Base-by-base conservation (phyloP, 2,797 vertebrate species). In the Sphaeramia orbicularis region DNA sequence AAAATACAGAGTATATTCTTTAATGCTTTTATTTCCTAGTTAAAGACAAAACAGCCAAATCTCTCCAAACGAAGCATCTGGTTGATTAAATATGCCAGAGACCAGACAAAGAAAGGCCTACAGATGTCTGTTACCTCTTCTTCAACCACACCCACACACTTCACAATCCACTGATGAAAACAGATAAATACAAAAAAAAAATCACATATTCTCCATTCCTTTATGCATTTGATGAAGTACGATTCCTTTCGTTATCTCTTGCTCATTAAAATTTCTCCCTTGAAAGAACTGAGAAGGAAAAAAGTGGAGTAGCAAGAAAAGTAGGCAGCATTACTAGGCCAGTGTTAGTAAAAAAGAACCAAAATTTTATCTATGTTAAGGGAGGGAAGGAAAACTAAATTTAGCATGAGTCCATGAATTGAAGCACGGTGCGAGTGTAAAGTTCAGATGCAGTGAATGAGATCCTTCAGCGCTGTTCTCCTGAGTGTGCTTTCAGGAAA, bases 201-300 rank as follows among this genome's bases (percentile, higher is more conserved):
- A 80, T 70, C 78, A 57, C 67, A 78, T 75, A 65, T 81, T 85
- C 77, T 76, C 66, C 68, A 78, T 71, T 79, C 80, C 65, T 75
- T 83, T 74, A 71, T 83, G 51, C 62, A 16, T 74, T 84, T 81
- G 53, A 72, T 78, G 62, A 74, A 80, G 74, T 53, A 44, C 53
- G 59, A 57, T 74, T 79, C 18, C 38, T 87, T 86, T 77, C 47
- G 6, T 78, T 76, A 62, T 80, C 62, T 78, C 63, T 40, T 47
- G 68, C 83, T 92, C 89, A 92, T 91, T 89, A 86, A 85, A 83
- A 79, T 65, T 21, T 68, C 51, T 53, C 12, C 55, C 47, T 45
- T 32, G 50, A 72, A 44, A 35, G 47, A 78, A 66, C 67, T 38
- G 68, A 73, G 59, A 49, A 56, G 65, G 77, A 76, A 59, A 49